Base-by-base conservation (phyloP, 2,113 vertebrate genomes). In the Plecturocebus donacophilus region DNA sequence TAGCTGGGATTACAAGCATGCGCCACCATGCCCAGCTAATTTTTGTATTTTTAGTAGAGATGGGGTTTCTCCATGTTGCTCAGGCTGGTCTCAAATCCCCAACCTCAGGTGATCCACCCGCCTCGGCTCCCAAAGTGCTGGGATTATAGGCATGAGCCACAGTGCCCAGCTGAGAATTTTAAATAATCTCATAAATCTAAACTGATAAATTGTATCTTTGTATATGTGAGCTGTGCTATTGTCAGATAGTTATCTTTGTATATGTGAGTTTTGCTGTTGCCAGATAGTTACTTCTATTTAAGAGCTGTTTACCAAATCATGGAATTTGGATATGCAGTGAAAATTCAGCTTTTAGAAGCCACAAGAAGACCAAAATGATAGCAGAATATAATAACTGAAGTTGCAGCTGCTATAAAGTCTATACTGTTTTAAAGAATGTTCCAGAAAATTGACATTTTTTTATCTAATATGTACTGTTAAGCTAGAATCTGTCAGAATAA, bases 401-500 rank as follows among this genome's bases (percentile, higher is more conserved):
- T 76, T 81, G 80, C 80, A 97, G 89, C 66, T 86, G 12, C 70
- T 80, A 7, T 47, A n/a, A 11, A 47, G 40, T 90, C 56, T 64
- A 10, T 25, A 70, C 10, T 35, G 16, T 77, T 95, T 93, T 85
- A 90, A 84, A 90, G 49, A 83, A n/a, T 87, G 70, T 79, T 87
- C 11, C 21, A 88, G 68, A 87, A 79, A 87, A 66, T 90, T 76
- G 7, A 13, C 20, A 40, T 70, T 90, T 89, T 64, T 6, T 32
- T 91, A 77, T 49, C 23, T 82, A 88, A 87, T 61, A 30, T 45
- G 3, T 76, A 80, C 13, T 56, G 20, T 82, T 92, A 91, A 83
- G 14, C 58, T 77, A 86, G 45, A 75, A 86, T 95, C 80, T 86
- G 64, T 90, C 73, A 52, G 35, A 89, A 88, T 85, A 94, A 38